These are phyloP conservation scores for Chionodraco myersi DNA, from an alignment of 2,113 vertebrate species.

Conservation along the genomic window DNA sequence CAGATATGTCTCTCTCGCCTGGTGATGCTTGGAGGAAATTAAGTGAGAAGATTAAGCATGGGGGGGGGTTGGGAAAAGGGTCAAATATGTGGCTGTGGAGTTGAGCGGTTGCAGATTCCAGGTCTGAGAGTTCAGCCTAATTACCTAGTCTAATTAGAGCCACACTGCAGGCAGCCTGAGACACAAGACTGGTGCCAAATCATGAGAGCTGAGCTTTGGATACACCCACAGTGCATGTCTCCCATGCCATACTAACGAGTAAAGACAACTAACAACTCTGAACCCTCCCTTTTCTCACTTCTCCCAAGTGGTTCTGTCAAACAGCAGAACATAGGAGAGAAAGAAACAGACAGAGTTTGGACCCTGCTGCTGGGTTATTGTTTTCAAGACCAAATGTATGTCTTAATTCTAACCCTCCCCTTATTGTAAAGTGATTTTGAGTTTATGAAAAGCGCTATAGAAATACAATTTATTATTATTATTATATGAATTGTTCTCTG, in stretches of 20 bases:
- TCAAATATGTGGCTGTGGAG: slow-evolving; percentile 57
- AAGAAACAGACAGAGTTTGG: background rate
- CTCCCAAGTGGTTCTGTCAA: slow-evolving; percentile 50
- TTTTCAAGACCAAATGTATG: background rate
- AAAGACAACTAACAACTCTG: slow-evolving; percentile 36
- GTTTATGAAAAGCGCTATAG: too few relatives aligned
- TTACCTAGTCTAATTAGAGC: slow-evolving; percentile 64
- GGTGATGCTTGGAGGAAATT: slow-evolving; percentile 35
- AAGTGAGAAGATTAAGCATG: slow-evolving; percentile 41
- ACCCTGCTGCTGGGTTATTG: background rate
- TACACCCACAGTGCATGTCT: slow-evolving; percentile 37
- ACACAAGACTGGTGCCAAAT: slow-evolving; percentile 54
- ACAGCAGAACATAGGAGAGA: slow-evolving; percentile 22
- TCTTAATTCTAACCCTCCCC: background rate
- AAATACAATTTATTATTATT: too few relatives aligned
- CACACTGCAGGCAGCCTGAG: slow-evolving; percentile 62
- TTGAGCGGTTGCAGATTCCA: slow-evolving; percentile 56
- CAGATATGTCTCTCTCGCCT: slow-evolving; percentile 36
- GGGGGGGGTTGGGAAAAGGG: slow-evolving; percentile 19
- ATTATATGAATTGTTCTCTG: background rate
- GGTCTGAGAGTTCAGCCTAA: slow-evolving; percentile 57
- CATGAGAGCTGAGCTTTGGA: slow-evolving; percentile 41
- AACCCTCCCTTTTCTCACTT: slow-evolving; percentile 31
- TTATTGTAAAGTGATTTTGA: too few relatives aligned
- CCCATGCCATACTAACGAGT: slow-evolving; percentile 42